Base-by-base conservation (phyloP, 2,797 vertebrate species). In the Orestias chungarensis region DNA sequence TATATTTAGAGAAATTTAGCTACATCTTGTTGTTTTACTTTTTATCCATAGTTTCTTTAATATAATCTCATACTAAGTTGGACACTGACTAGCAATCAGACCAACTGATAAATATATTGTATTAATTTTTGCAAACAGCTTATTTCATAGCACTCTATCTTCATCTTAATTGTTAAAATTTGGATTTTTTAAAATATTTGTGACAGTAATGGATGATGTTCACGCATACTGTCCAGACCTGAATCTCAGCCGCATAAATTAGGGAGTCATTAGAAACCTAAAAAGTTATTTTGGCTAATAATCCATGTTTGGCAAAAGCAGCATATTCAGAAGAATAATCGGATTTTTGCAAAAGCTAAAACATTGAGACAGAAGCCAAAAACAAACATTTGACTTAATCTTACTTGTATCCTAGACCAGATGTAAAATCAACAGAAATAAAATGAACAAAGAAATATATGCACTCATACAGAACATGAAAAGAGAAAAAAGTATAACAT, bases 371-470 rank as follows among this genome's bases (percentile, higher is more conserved):
- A 38, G 35, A 38, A 14, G 9, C 38, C 59, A n/a, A 38, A 38
- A 40, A 2, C 54, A 31, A 18, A n/a, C 20, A n/a, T 35, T 59
- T 59, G 55, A 54, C 17, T 20, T 33, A 59, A 59, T 59, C 1
- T 38, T 12, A 6, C 9, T n/a, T 38, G 57, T 12, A 14, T 20
- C 57, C 23, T 20, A 40, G 35, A 40, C 5, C 14, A 14, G 23
- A 62, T 62, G 38, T 62, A 62, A 62, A 62, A 62, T 40, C 6
- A 40, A 62, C 20, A 62, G 2, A 62, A 61, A 38, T 38, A 61
- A 61, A 61, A 6, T 2, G 4, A 61, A 61, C 18, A 23, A 10
- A 61, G 8, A 61, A 61, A 62, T 23, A 25, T 23, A 40, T 9
- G 23, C 35, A 40, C n/a, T 38, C 4, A 23, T 6, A n/a, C 9